These are phyloP conservation scores for Lagria hirta DNA, from an alignment of 2,888 invertebrate genomes.

Conservation along the genomic window DNA sequence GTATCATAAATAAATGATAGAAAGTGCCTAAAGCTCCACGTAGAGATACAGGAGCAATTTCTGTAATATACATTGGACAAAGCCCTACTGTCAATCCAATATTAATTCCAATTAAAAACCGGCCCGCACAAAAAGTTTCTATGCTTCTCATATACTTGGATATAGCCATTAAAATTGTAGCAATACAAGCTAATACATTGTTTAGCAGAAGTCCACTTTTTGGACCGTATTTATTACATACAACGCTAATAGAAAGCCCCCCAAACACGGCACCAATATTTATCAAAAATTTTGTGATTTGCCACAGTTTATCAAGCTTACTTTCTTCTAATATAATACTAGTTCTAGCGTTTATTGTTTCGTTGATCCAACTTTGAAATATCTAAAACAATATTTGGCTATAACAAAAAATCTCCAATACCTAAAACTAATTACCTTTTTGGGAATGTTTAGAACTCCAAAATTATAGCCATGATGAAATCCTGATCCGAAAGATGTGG, in stretches of 20 bases:
- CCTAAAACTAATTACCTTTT: slow-evolving; percentile 68
- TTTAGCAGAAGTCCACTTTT: slow-evolving; percentile 78
- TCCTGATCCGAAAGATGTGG: slow-evolving; percentile 83
- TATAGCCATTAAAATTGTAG: slow-evolving; percentile 66
- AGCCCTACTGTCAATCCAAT: slow-evolving; percentile 83
- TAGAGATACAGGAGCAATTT: slow-evolving; percentile 80
- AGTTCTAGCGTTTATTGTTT: not conserved
- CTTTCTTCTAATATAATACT: not conserved
- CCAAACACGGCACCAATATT: slow-evolving; percentile 77
- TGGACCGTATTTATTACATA: slow-evolving; percentile 68
- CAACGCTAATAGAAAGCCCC: too few species aligned
- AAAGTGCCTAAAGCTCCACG: slow-evolving; percentile 85
- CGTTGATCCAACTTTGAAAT: slow-evolving; percentile 9
- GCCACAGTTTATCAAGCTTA: slow-evolving; percentile 1
- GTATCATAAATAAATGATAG: slow-evolving; percentile 85
- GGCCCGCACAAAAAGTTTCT: slow-evolving; percentile 76
- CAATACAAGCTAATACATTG: slow-evolving; percentile 72
- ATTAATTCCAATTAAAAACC: slow-evolving; percentile 79
- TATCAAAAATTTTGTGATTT: slow-evolving; percentile 5
- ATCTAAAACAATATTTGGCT: too few species aligned
- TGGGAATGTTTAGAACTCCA: slow-evolving; percentile 87
- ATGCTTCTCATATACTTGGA: slow-evolving; percentile 69
- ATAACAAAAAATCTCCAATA: too few species aligned
- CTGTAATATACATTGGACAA: slow-evolving; percentile 84
- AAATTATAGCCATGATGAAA: slow-evolving; percentile 96